Conservation (phyloP, 2,113 vertebrate species). For the Gasterosteus nipponicus region DNA sequence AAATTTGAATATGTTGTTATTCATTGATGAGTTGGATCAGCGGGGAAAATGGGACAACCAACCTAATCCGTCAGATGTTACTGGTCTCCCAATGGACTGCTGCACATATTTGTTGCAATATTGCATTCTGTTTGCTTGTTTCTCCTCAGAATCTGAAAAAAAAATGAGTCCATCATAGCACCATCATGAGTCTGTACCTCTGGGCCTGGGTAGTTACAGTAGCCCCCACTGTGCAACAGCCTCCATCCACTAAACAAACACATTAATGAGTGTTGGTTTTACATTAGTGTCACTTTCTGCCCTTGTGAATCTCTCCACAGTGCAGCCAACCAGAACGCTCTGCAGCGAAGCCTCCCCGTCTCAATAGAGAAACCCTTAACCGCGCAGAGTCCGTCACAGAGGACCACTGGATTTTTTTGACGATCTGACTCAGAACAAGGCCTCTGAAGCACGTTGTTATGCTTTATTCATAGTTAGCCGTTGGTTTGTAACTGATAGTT, state of each 20-base stretch:
- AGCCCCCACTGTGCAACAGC: conserved; percentile 44
- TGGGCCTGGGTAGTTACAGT: conserved; percentile 41
- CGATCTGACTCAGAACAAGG: not conserved
- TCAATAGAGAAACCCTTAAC: conserved; percentile 26
- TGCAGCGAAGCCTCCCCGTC: conserved; percentile 19
- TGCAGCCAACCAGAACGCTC: conserved; percentile 60
- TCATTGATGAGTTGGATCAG: conserved; percentile 5
- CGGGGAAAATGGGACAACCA: not conserved
- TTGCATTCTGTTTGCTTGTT: not conserved
- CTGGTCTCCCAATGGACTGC: not conserved
- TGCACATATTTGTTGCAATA: conserved; percentile 6
- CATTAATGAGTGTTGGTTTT: conserved; percentile 76
- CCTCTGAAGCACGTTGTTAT: conserved; percentile 36
- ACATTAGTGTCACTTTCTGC: conserved; percentile 79
- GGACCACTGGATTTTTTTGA: conserved; percentile 12
- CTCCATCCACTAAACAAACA: conserved; percentile 66
- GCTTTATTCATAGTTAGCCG: conserved; percentile 66
- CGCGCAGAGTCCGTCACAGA: conserved; percentile 1
- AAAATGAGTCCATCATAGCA: not conserved
- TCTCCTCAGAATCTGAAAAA: conserved; percentile 2
- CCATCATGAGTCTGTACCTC: not conserved
- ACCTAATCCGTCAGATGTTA: conserved; percentile 10
- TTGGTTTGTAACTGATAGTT: conserved; percentile 78
- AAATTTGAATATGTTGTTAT: not conserved
- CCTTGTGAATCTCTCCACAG: conserved; percentile 49